phyloP scores from a whole-genome alignment of 2,113 vertebrate species.

The Corythaeola cristata region DNA sequence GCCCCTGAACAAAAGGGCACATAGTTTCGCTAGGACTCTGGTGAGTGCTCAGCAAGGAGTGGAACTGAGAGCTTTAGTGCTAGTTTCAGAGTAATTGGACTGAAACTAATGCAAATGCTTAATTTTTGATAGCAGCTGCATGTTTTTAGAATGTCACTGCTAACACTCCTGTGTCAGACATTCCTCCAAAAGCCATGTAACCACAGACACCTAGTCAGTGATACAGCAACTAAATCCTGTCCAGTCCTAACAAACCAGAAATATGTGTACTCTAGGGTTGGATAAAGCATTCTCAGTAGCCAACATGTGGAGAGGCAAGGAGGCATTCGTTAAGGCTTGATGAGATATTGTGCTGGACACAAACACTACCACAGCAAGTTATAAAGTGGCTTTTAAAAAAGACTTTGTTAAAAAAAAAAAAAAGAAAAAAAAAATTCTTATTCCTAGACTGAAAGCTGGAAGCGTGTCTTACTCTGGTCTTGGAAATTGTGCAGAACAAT shows the following conservation, averaged over 20 bases:
- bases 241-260: neutral
- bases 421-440: neutral
- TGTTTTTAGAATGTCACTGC: neutral
- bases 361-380: neutral
- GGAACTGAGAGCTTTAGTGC: neutral
- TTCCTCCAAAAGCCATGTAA: neutral
- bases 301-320: neutral
- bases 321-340: neutral
- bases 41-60: neutral
- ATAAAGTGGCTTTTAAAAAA: neutral
- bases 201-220: neutral
- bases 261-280: neutral
- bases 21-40: neutral
- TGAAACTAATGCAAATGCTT: neutral
- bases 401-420: neutral
- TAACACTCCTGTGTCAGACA: neutral
- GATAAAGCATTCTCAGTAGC: neutral
- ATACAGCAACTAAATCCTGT: neutral
- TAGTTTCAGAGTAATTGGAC: neutral
- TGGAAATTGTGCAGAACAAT: neutral
- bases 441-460: neutral
- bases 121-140: neutral
- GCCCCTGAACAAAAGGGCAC: neutral
- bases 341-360: neutral
- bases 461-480: neutral